Conservation (phyloP, 2,888 invertebrate species). For the Drosophila affinis region DNA sequence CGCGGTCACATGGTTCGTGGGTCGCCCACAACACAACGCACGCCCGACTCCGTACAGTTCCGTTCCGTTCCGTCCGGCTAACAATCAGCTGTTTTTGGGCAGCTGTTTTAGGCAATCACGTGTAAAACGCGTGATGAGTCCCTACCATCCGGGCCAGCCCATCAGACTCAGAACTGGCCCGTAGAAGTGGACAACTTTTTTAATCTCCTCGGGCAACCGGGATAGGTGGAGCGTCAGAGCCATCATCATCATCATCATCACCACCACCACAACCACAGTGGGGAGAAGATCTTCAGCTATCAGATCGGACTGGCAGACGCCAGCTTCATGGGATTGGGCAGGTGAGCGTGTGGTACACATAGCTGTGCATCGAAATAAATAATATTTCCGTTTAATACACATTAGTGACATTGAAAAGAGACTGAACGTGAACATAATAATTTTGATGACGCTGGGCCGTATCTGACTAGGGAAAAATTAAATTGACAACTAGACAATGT, state of each 20-base stretch:
- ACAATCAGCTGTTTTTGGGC: too few species aligned
- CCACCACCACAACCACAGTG: slow-evolving; percentile 56
- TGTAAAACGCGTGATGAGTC: too few species aligned
- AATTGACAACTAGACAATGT: slow-evolving; percentile 44
- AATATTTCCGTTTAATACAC: not conserved
- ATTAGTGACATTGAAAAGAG: not conserved
- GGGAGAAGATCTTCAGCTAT: slow-evolving; percentile 78
- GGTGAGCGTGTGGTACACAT: slow-evolving; percentile 67
- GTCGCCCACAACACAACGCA: slow-evolving; percentile 13
- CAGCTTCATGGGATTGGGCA: slow-evolving; percentile 76
- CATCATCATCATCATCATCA: slow-evolving; percentile 28
- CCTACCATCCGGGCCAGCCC: slow-evolving; percentile 24
- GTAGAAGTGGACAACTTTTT: slow-evolving; percentile 59
- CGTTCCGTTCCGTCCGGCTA: not conserved
- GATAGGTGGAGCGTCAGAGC: slow-evolving; percentile 21
- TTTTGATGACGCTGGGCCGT: slow-evolving; percentile 35
- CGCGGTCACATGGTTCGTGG: slow-evolving; percentile 67
- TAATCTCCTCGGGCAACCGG: slow-evolving; percentile 50
- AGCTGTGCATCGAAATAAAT: not conserved
- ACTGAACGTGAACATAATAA: slow-evolving; percentile 42
- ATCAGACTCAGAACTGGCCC: slow-evolving; percentile 63
- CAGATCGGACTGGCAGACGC: slow-evolving; percentile 77
- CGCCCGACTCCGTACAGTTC: slow-evolving; percentile 59
- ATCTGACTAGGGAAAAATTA: not conserved
- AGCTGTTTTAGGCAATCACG: too few species aligned